phyloP scores from a whole-genome alignment of 2,888 invertebrate species.

The Sinhomidia bicolor region DNA sequence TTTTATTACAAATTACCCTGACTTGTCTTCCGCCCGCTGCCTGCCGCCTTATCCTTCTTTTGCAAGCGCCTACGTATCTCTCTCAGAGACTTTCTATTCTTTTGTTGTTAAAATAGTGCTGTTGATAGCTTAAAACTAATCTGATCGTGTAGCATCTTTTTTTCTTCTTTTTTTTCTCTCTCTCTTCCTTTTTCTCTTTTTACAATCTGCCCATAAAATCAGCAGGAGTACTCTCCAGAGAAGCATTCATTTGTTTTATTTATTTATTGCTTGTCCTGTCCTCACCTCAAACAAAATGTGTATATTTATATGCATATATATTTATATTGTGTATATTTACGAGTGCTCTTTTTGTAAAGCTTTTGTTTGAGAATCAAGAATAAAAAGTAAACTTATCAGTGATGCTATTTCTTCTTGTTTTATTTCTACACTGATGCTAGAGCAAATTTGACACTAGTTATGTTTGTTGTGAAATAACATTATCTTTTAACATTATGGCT shows the following conservation, averaged over 20 bases:
- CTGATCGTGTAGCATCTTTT: background rate
- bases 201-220: slow-evolving; percentile 4
- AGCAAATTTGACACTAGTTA: background rate
- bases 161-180: background rate
- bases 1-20: slow-evolving; percentile 46
- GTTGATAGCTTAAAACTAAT: background rate
- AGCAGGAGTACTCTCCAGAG: background rate
- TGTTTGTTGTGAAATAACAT: background rate
- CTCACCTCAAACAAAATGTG: background rate
- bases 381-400: background rate
- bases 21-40: background rate
- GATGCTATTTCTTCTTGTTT: too few relatives aligned
- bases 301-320: background rate
- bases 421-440: background rate
- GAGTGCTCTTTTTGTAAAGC: background rate
- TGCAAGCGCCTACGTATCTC: background rate
- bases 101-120: background rate
- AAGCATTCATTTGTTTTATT: background rate
- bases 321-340: background rate
- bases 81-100: background rate
- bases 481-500: background rate
- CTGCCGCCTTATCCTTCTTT: background rate
- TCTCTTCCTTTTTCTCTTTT: background rate
- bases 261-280: slow-evolving; percentile 3
- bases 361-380: background rate